Base-by-base conservation (phyloP, 2,797 vertebrate species). In the Darevskia mixta region DNA sequence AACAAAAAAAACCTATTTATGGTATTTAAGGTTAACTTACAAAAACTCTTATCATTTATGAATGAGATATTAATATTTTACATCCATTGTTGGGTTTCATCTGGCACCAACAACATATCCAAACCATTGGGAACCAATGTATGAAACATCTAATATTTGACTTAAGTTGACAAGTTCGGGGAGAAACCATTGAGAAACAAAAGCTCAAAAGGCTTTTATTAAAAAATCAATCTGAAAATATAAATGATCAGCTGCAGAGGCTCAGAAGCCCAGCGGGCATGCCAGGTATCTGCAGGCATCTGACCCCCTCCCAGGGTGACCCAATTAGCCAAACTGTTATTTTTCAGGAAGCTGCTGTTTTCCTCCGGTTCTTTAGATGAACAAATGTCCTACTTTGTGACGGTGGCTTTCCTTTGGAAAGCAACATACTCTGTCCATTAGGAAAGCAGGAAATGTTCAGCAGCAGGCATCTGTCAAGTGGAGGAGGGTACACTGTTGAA, bases 281-380 rank as follows among this genome's bases (percentile, higher is more conserved):
- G 82, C 72, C 45, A 84, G 94, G 86, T 43, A 87, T 79, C 78
- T 92, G 69, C 29, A 41, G 29, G 73, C 89, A 73, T 78, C 82
- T 89, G 64, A 83, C 79, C 86, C 90, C 88, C 78, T 85, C 82
- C 83, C 64, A 77, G 83, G 87, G 25, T 20, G 82, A 95, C 92
- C 88, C 90, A 94, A 93, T 93, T 93, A 92, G 88, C 86, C 55
- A 69, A 89, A 89, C 61, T 49, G 87, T 61, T 90, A 91, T 92
- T 94, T 94, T 93, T 82, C 92, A 86, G 83, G 85, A 92, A 93
- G 92, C 90, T 87, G 9, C 88, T 94, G 85, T 90, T 93, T 95
- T 85, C 71, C 86, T 88, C 73, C 73, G 87, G 91, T 90, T 86
- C 86, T 94, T 87, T 71, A 78, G 35, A 86, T 72, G 92, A 93